Evolutionary conservation across 2,888 invertebrate species (phyloP).

Genomic region (Caenorhabditis sinica): DNA sequence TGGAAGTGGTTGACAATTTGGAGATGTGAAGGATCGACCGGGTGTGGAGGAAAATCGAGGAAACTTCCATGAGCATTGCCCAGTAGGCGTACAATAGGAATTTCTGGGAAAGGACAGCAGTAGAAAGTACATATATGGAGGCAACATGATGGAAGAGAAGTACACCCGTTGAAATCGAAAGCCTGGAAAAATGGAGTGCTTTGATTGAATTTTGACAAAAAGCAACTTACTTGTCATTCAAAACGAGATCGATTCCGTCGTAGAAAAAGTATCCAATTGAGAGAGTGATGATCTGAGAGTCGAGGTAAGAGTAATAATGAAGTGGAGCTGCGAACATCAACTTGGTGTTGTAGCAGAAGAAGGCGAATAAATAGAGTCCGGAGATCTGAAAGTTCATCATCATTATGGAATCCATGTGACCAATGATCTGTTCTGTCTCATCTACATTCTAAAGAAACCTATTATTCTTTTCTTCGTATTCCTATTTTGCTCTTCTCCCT

Average conservation of each 20-base stretch:
- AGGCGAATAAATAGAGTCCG: conserved; percentile 66
- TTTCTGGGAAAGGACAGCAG: conserved; percentile 69
- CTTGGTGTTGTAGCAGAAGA: conserved; percentile 68
- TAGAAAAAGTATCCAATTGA: conserved; percentile 75
- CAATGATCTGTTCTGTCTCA: background rate
- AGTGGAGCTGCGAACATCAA: conserved; percentile 73
- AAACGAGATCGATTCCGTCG: conserved; percentile 70
- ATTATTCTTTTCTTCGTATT: background rate
- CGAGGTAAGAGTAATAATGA: conserved; percentile 67
- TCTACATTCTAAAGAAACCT: background rate
- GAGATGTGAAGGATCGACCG: conserved; percentile 71
- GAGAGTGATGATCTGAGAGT: conserved; percentile 70
- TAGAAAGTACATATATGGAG: conserved; percentile 69
- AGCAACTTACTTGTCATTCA: conserved; percentile 72
- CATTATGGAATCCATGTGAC: background rate
- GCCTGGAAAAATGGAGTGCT: conserved; percentile 45
- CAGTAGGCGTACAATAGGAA: conserved; percentile 75
- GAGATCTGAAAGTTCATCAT: conserved; percentile 68
- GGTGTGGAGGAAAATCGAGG: conserved; percentile 71
- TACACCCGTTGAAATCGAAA: conserved; percentile 74
- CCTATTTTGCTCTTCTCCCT: background rate
- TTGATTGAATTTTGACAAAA: background rate
- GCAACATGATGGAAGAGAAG: conserved; percentile 73
- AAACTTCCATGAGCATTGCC: conserved; percentile 75
- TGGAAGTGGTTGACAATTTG: conserved; percentile 68